Evolutionary conservation across 2,113 vertebrate species (phyloP).

Genomic region (Lethenteron reissneri): DNA sequence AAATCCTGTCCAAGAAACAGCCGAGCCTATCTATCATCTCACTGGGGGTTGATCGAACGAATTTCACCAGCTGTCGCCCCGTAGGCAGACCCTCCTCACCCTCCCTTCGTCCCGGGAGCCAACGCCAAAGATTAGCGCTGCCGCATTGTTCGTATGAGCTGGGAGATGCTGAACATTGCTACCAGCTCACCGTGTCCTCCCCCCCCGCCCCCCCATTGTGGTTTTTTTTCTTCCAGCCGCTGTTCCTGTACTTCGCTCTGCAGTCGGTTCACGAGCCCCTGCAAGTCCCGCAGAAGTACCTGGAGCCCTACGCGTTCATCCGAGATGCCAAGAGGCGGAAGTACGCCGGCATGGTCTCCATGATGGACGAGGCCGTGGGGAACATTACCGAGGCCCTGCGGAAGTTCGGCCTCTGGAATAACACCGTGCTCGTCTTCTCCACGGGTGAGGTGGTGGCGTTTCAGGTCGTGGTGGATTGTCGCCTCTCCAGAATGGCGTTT

Average conservation of each 20-base stretch:
- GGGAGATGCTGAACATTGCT: no score
- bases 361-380: slow-evolving; percentile 79
- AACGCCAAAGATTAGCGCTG: no score
- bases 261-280: slow-evolving; percentile 69
- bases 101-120: no score
- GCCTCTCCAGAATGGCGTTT: neutral
- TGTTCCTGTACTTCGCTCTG: slow-evolving; percentile 73
- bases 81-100: no score
- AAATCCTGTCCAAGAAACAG: no score
- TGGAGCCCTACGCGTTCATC: slow-evolving; percentile 45
- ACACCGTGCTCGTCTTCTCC: slow-evolving; percentile 68
- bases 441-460: slow-evolving; percentile 33
- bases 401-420: slow-evolving; percentile 46
- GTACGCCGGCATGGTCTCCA: slow-evolving; percentile 74
- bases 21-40: no score
- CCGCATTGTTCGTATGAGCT: no score
- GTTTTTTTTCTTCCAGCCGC: slow-evolving; percentile 32
- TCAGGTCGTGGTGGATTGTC: neutral
- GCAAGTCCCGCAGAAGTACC: slow-evolving; percentile 50
- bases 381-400: slow-evolving; percentile 53
- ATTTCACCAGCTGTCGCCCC: no score
- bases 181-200: no score
- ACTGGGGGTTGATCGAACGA: no score
- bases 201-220: no score
- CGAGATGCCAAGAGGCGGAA: slow-evolving; percentile 28